A percentile compares a stretch with the other conserved stretches of the same genome.
These are phyloP conservation scores for Oplegnathus fasciatus DNA, from an alignment of 2,113 vertebrate species.

Conservation along the genomic window DNA sequence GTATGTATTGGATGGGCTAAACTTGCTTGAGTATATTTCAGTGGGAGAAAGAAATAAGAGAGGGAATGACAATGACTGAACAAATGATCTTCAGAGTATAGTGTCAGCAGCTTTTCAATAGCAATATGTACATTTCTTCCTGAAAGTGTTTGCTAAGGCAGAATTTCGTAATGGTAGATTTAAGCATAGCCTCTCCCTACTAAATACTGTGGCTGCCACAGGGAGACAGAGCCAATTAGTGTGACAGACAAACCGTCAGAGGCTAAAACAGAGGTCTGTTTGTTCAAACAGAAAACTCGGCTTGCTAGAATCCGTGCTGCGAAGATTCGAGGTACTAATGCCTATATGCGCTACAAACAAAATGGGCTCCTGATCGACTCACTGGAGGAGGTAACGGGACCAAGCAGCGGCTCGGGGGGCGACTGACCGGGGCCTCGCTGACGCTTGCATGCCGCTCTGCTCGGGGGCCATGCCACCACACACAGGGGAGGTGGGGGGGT, in stretches of 20 bases:
- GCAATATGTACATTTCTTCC: constrained; percentile 68
- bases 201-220: constrained; percentile 70
- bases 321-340: constrained; percentile 95
- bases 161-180: constrained; percentile 66
- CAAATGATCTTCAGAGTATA: constrained; percentile 73
- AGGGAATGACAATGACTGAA: constrained; percentile 67
- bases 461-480: constrained; percentile 72
- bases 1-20: constrained; percentile 61
- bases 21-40: constrained; percentile 70
- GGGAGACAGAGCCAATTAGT: constrained; percentile 74
- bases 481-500: constrained; percentile 20
- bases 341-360: constrained; percentile 98
- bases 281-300: constrained; percentile 94
- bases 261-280: constrained; percentile 86
- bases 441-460: constrained; percentile 80
- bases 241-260: constrained; percentile 68
- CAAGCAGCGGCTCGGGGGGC: constrained; percentile 69
- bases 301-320: constrained; percentile 95
- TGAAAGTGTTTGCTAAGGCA: constrained; percentile 74
- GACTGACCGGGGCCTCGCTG: constrained; percentile 76
- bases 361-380: constrained; percentile 93
- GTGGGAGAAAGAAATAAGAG: constrained; percentile 48
- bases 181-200: constrained; percentile 52
- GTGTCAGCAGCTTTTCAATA: constrained; percentile 76
- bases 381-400: constrained; percentile 91